Percentiles rank a stretch among this genome's conserved stretches.
Conservation (phyloP, 2,797 vertebrate genomes). For the Neopelma chrysocephalum region DNA sequence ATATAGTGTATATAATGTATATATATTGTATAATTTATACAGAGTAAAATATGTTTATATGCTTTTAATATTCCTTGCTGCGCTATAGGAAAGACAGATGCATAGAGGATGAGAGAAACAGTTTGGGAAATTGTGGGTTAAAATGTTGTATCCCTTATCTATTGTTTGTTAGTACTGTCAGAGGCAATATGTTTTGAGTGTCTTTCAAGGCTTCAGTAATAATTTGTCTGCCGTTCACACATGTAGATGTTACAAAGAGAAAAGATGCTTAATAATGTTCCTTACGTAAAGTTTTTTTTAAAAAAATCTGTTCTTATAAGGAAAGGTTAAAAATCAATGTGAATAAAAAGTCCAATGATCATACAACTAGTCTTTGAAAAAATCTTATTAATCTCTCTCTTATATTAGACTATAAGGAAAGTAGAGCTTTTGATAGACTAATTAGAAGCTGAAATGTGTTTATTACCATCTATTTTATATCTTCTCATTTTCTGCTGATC, state of each 20-base stretch:
- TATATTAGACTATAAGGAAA: slow-evolving; percentile 34
- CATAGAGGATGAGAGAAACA: background rate
- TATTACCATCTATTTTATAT: slow-evolving; percentile 43
- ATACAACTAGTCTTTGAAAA: slow-evolving; percentile 31
- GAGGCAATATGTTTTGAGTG: slow-evolving; percentile 17
- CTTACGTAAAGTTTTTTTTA: background rate
- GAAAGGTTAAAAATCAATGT: slow-evolving; percentile 50
- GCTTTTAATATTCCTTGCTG: background rate
- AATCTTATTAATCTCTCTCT: slow-evolving; percentile 47
- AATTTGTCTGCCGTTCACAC: slow-evolving; percentile 18
- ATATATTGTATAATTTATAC: background rate
- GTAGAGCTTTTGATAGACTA: slow-evolving; percentile 60
- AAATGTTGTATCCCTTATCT: background rate
- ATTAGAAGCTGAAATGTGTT: slow-evolving; percentile 64
- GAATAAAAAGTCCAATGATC: slow-evolving; percentile 25
- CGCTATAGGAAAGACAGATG: background rate
- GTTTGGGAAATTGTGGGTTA: background rate
- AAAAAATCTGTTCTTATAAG: background rate
- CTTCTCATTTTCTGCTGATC: slow-evolving; percentile 33
- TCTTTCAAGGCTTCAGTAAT: background rate
- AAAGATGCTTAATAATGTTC: slow-evolving; percentile 25
- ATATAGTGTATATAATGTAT: too few species aligned
- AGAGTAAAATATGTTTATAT: background rate
- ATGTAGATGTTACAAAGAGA: background rate
- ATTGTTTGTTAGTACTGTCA: background rate